Evolutionary conservation across 2,797 vertebrate species (phyloP).

Genomic region (Rhabdophis nuchalis): DNA sequence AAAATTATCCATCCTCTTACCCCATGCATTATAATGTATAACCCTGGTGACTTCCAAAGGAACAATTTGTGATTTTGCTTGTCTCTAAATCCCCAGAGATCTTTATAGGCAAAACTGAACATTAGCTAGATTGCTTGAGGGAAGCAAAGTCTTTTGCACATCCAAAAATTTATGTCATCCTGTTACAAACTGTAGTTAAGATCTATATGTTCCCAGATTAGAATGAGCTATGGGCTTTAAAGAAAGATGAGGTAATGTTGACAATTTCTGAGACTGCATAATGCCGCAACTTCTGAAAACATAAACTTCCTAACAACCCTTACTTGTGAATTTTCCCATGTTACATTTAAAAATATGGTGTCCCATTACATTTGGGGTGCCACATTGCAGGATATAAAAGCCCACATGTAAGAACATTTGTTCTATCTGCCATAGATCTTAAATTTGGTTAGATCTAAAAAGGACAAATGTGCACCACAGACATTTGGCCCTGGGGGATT

Average conservation of each 20-base stretch:
- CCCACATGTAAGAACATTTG: neutral
- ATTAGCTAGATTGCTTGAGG: constrained; percentile 51
- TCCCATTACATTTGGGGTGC: neutral
- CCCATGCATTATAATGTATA: constrained; percentile 34
- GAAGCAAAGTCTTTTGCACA: constrained; percentile 13
- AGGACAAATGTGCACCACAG: neutral
- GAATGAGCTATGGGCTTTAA: constrained; percentile 20
- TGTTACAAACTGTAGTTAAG: constrained; percentile 20
- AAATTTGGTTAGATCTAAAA: neutral
- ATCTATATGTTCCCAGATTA: constrained; percentile 40
- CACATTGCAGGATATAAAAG: neutral
- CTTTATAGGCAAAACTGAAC: constrained; percentile 40
- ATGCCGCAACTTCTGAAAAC: constrained; percentile 3
- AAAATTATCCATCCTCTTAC: constrained; percentile 19
- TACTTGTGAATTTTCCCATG: neutral
- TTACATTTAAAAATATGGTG: neutral
- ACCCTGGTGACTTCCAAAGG: constrained; percentile 18
- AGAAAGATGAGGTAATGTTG: constrained; percentile 7
- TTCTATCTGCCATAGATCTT: neutral
- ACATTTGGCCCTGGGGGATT: neutral
- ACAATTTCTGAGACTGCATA: neutral
- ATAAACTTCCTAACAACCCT: neutral
- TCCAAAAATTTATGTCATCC: constrained; percentile 42
- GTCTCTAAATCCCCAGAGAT: constrained; percentile 27
- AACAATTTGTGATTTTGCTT: constrained; percentile 19